Conservation (phyloP, 2,797 vertebrate species). For the Tauraco hartlaubi region DNA sequence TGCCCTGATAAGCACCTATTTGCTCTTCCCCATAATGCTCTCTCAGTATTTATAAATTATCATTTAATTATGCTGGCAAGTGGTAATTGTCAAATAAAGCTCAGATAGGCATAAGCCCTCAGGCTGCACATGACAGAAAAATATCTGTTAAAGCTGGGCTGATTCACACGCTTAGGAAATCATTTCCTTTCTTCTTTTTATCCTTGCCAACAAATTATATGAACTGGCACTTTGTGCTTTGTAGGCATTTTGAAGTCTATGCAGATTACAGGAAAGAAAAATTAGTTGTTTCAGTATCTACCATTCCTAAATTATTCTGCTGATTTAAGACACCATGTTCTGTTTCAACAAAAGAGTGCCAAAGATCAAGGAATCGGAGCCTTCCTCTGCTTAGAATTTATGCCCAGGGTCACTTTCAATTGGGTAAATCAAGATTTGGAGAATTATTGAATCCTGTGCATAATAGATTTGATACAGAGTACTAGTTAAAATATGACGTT, state of each 20-base stretch:
- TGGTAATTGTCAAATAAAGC: constrained; percentile 91
- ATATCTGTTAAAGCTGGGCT: constrained; percentile 85
- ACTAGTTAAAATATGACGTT: constrained; percentile 76
- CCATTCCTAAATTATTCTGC: constrained; percentile 81
- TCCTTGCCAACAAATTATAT: constrained; percentile 85
- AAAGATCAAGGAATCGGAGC: constrained; percentile 81
- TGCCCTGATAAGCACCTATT: constrained; percentile 90
- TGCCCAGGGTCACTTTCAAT: constrained; percentile 79
- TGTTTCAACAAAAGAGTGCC: constrained; percentile 78
- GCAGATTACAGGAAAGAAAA: constrained; percentile 83
- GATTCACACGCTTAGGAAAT: constrained; percentile 86
- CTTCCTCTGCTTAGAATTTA: constrained; percentile 73
- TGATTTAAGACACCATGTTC: constrained; percentile 79
- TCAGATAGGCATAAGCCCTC: constrained; percentile 86
- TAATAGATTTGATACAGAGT: constrained; percentile 76
- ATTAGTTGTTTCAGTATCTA: constrained; percentile 84
- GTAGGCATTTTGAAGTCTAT: constrained; percentile 84
- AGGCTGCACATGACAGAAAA: constrained; percentile 85
- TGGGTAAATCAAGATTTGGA: constrained; percentile 80
- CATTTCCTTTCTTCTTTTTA: constrained; percentile 85
- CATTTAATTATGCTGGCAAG: constrained; percentile 92
- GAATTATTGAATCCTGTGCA: constrained; percentile 76
- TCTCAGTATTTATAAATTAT: constrained; percentile 93
- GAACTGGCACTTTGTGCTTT: constrained; percentile 83
- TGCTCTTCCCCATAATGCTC: constrained; percentile 89